These are phyloP conservation scores for Pterois miles DNA, from an alignment of 2,797 vertebrate genomes.

Conservation along the genomic window DNA sequence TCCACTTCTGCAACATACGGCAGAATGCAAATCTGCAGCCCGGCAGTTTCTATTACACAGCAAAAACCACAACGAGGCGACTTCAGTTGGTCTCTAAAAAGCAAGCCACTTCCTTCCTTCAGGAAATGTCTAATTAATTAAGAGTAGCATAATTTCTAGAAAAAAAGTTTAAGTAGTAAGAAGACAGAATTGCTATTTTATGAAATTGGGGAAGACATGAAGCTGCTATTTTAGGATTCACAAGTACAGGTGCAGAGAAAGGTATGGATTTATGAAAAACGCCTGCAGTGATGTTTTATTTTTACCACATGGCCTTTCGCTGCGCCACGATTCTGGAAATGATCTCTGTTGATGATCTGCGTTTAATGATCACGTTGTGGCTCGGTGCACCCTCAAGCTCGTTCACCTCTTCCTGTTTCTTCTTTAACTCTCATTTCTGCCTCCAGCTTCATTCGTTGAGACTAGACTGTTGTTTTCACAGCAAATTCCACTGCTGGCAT, in stretches of 20 bases:
- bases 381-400: neutral
- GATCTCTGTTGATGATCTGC: slow-evolving; percentile 27
- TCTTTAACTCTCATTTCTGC: slow-evolving; percentile 2
- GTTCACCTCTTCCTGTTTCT: neutral
- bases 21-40: slow-evolving; percentile 7
- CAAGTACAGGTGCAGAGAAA: neutral
- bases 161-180: neutral
- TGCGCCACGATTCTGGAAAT: slow-evolving; percentile 26
- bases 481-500: slow-evolving; percentile 11
- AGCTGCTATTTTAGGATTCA: neutral
- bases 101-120: neutral
- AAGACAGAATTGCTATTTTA: neutral
- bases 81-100: neutral
- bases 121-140: neutral
- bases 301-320: slow-evolving; percentile 41
- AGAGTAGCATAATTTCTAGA: neutral
- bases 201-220: neutral
- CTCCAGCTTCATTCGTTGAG: slow-evolving; percentile 3
- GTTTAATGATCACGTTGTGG: slow-evolving; percentile 18
- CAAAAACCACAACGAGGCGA: neutral
- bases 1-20: neutral
- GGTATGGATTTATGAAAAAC: neutral
- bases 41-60: neutral
- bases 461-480: neutral
- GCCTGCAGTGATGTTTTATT: slow-evolving; percentile 10